Conservation (phyloP, 1,140 invertebrate genomes). For the Drosophila teissieri region DNA sequence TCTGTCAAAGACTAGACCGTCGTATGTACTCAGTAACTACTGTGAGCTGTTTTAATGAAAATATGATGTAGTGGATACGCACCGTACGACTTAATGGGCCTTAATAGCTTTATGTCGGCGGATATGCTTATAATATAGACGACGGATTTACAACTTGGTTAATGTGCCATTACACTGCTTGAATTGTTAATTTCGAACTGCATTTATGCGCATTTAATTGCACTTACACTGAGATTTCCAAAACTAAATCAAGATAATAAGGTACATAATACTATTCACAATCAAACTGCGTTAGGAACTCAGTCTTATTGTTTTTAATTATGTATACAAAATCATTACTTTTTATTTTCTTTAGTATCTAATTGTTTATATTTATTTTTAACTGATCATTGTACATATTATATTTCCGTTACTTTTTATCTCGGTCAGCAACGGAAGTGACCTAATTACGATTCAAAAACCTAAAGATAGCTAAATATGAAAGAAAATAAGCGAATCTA, state of each 20-base stretch:
- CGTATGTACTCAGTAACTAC: too few relatives aligned
- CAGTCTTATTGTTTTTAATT: background rate
- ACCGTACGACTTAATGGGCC: background rate
- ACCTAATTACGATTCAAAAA: background rate
- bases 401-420: background rate
- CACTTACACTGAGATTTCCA: background rate
- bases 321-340: too few relatives aligned
- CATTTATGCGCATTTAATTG: constrained; percentile 32
- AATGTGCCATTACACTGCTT: constrained; percentile 27
- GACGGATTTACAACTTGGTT: constrained; percentile 19
- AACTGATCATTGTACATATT: too few relatives aligned
- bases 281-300: too few relatives aligned
- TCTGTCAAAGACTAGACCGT: too few relatives aligned
- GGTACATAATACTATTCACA: background rate
- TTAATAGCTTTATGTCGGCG: constrained; percentile 6
- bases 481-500: background rate
- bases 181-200: constrained; percentile 16
- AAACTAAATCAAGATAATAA: too few relatives aligned
- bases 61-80: background rate
- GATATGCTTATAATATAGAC: constrained; percentile 15
- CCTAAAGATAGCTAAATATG: background rate
- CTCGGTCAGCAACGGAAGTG: background rate
- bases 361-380: too few relatives aligned
- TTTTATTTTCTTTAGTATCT: too few relatives aligned
- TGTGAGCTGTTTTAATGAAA: background rate